These are phyloP conservation scores for Tupaia chinensis DNA, from an alignment of 2,113 vertebrate species.

Conservation along the genomic window DNA sequence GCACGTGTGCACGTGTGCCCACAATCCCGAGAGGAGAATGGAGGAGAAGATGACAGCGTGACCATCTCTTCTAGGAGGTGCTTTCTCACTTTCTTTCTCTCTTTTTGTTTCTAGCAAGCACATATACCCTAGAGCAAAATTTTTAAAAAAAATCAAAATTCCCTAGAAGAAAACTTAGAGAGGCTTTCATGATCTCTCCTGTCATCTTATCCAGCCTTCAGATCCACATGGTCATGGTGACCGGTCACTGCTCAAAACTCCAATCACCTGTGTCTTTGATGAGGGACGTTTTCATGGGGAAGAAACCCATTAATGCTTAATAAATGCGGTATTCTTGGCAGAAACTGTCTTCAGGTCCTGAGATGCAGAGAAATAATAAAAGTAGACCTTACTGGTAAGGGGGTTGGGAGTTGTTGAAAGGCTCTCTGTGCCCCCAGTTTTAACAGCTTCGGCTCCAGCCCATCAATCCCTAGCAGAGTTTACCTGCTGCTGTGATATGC, in stretches of 20 bases:
- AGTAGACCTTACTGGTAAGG: slow-evolving; percentile 28
- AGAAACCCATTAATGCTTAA: background rate
- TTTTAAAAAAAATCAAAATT: background rate
- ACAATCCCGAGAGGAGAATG: too few relatives aligned
- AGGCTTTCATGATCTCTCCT: background rate
- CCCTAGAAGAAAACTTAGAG: background rate
- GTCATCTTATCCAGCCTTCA: background rate
- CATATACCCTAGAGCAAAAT: too few relatives aligned
- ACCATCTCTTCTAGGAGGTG: too few relatives aligned
- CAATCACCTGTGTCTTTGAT: background rate
- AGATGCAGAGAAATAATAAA: slow-evolving; percentile 24
- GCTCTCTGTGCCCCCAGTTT: background rate
- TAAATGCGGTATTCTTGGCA: slow-evolving; percentile 40
- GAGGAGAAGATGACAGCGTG: too few relatives aligned
- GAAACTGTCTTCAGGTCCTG: background rate
- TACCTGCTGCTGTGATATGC: background rate
- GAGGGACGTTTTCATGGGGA: background rate
- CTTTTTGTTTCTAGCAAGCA: too few relatives aligned
- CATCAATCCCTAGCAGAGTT: background rate
- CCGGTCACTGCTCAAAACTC: background rate
- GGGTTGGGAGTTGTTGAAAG: background rate
- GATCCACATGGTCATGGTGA: background rate
- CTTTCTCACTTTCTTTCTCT: too few relatives aligned
- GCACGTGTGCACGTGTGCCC: too few relatives aligned
- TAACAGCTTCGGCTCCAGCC: background rate